phyloP scores from a whole-genome alignment of 1,140 invertebrate species.

The Octopus sinensis region DNA sequence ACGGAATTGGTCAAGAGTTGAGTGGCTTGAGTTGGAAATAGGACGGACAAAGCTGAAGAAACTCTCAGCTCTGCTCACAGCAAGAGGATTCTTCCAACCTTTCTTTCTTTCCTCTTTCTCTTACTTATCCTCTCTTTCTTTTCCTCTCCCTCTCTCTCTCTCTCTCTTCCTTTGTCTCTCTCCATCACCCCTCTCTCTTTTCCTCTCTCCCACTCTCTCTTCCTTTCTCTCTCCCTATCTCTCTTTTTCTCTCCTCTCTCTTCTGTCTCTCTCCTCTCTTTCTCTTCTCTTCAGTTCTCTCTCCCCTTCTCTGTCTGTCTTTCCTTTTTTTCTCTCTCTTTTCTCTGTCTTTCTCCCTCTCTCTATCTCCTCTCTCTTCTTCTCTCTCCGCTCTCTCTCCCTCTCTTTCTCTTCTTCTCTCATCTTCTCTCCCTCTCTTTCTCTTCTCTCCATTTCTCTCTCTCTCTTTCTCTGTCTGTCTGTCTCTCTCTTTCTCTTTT shows the following conservation, averaged over 20 bases:
- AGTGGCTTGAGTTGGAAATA: too few species aligned
- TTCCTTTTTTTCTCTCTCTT: background rate
- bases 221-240: background rate
- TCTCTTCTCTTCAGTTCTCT: background rate
- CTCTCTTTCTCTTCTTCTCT: background rate
- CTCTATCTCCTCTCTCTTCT: background rate
- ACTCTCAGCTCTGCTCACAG: too few species aligned
- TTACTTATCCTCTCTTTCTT: background rate
- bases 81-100: too few species aligned
- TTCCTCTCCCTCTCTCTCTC: background rate
- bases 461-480: too few species aligned
- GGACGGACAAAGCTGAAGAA: too few species aligned
- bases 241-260: background rate
- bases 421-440: background rate
- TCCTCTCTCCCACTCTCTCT: background rate
- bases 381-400: background rate
- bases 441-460: too few species aligned
- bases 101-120: too few species aligned
- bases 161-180: background rate
- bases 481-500: too few species aligned
- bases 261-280: background rate
- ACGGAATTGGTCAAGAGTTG: too few species aligned
- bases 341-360: background rate
- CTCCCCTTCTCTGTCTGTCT: background rate
- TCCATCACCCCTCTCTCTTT: background rate